These are phyloP conservation scores for Oscheius sp. DNA, from an alignment of 2,888 invertebrate genomes.

Conservation along the genomic window DNA sequence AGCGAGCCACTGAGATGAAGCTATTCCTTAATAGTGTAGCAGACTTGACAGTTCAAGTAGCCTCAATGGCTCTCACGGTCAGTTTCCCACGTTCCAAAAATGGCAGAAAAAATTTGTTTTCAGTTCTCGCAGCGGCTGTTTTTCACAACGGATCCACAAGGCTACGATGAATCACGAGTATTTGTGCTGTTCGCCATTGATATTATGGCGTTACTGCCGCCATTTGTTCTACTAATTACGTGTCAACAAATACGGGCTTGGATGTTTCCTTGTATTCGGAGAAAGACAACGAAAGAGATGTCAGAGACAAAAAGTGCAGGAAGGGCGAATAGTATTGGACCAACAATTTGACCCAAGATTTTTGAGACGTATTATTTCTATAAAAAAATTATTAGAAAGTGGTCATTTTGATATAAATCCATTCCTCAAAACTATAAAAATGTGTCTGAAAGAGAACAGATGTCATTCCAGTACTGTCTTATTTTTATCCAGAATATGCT, in stretches of 20 bases:
- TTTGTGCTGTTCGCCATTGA: not conserved
- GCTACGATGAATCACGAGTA: not conserved
- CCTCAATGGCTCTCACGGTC: not conserved
- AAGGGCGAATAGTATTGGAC: no score
- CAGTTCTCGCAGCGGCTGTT: constrained; percentile 6
- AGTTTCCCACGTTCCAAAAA: not conserved
- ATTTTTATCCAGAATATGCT: no score
- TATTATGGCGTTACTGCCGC: not conserved
- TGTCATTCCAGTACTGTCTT: no score
- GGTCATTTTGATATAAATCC: no score
- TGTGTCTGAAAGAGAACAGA: no score
- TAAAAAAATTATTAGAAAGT: no score
- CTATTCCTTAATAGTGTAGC: not conserved
- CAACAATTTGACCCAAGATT: no score
- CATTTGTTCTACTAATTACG: not conserved
- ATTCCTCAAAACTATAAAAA: no score
- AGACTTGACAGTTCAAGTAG: not conserved
- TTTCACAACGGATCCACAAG: not conserved
- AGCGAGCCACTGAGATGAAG: not conserved
- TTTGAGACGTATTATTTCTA: no score
- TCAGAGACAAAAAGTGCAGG: no score
- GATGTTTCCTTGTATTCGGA: not conserved
- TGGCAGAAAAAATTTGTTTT: not conserved
- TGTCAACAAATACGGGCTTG: not conserved
- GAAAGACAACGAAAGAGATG: no score